A percentile compares a stretch with the other conserved stretches of the same genome.
These are phyloP conservation scores for Idaea dimidiata DNA, from an alignment of 2,888 invertebrate species.

Conservation along the genomic window DNA sequence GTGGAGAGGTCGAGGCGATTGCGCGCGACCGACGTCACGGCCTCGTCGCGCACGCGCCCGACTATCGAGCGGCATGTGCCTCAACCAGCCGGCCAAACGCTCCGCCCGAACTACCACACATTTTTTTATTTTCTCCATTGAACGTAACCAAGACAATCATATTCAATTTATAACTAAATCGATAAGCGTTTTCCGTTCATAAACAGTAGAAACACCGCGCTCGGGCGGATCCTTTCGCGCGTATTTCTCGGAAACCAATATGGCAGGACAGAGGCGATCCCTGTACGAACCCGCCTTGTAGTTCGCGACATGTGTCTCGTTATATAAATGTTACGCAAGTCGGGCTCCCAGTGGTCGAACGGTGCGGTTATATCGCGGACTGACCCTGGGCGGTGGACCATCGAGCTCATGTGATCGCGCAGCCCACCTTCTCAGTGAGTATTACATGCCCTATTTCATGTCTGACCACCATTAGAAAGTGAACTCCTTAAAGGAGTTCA, in stretches of 20 bases:
- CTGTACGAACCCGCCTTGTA: conserved; percentile 54
- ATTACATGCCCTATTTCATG: conserved; percentile 22
- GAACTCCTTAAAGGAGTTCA: conserved; percentile 1
- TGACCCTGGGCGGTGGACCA: conserved; percentile 50
- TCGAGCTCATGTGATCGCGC: conserved; percentile 64
- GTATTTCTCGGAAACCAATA: conserved; percentile 55
- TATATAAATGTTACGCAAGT: conserved; percentile 78
- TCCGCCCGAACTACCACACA: conserved; percentile 65
- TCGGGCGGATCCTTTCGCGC: conserved; percentile 35
- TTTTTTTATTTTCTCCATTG: conserved; percentile 72
- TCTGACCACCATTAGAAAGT: conserved; percentile 16
- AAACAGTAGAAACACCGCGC: conserved; percentile 18
- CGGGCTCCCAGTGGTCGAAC: conserved; percentile 59
- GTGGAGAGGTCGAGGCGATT: conserved; percentile 23
- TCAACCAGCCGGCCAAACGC: conserved; percentile 69
- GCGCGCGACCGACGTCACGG: conserved; percentile 66
- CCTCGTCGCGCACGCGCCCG: conserved; percentile 71
- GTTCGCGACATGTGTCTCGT: conserved; percentile 58
- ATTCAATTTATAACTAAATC: conserved; percentile 44
- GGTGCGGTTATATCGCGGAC: conserved; percentile 55
- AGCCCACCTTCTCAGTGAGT: conserved; percentile 59
- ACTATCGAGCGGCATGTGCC: conserved; percentile 78
- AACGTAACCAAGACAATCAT: conserved; percentile 53
- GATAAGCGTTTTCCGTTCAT: conserved; percentile 31
- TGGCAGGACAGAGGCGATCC: conserved; percentile 62